Evolutionary conservation across 2,888 invertebrate species (phyloP), one percentile per base, ranked within the genome.

Genomic region (Anarsia innoxiella): DNA sequence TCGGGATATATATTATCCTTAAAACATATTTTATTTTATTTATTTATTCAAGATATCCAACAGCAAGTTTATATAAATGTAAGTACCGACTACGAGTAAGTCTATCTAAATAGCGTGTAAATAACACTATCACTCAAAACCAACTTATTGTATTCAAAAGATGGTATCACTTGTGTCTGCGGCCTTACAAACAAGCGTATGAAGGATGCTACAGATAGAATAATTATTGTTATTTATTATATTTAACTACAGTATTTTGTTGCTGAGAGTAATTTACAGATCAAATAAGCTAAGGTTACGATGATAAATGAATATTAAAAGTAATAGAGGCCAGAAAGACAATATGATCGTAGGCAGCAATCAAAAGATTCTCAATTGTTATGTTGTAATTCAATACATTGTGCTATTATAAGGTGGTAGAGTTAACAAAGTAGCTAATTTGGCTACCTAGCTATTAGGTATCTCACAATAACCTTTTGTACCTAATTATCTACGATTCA

Each of bases 391-490:
- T 39, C 29, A 40, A 45, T 4, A 4, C n/a, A 8, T 23, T 36
- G 47, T 36, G 45, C 53, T 44, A 66, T 70, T 68, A 63, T 66
- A 19, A 31, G 40, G 41, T 41, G 43, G 40, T 6, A 35, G 44
- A 11, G 10, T 41, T 43, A 56, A 59, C 62, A 67, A 66, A 68
- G 46, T 59, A 50, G 54, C 59, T 59, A 68, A 67, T 69, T 35
- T 35, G 26, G 66, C 66, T 67, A 72, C 66, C 66, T 62, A 52
- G 52, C 64, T 56, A 66, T 71, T 75, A 63, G 56, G 57, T 56
- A 56, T 50, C 39, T 53, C 63, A 74, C 19, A 31, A 31, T 31
- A 19, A 31, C 8, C 23, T 23, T 25, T 6, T 11, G 12, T 11
- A 12, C 23, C 12, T n/a, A 12, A 12, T 31, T 31, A 31, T 26